Percentiles rank a stretch among this genome's conserved stretches.
These are phyloP conservation scores for Felis chaus DNA, from an alignment of 2,113 vertebrate genomes.

Conservation along the genomic window DNA sequence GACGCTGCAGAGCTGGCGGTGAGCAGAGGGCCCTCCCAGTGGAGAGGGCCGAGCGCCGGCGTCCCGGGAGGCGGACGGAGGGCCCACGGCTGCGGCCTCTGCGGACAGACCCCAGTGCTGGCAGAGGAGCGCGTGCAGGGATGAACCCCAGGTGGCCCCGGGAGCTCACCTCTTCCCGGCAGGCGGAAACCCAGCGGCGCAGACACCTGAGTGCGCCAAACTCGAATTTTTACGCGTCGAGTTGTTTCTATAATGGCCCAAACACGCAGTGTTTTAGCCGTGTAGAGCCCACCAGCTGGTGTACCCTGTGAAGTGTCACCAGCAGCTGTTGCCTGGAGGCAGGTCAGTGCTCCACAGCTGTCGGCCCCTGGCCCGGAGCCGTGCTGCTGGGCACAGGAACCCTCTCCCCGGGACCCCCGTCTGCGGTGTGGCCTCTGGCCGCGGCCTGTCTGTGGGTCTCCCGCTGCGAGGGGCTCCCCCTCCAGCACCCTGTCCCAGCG, in stretches of 20 bases:
- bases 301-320: not conserved
- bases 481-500: not conserved
- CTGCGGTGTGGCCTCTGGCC: not conserved
- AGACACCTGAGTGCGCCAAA: not conserved
- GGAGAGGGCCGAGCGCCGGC: no score
- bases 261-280: not conserved
- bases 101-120: no score
- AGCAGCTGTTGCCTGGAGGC: not conserved
- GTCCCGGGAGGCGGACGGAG: accelerated
- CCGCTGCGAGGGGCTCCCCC: not conserved
- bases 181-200: not conserved
- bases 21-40: not conserved
- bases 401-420: not conserved
- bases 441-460: not conserved
- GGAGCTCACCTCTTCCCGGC: no score
- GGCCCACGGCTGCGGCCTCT: no score
- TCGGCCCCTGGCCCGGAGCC: not conserved
- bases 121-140: not conserved
- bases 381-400: not conserved
- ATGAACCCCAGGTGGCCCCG: not conserved
- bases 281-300: accelerated
- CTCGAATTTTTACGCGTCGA: not conserved
- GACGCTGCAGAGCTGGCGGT: not conserved
- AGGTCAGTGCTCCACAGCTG: accelerated
- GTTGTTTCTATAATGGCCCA: not conserved